Evolutionary conservation across 2,113 vertebrate species (phyloP).

Genomic region (Polyodon spathula): DNA sequence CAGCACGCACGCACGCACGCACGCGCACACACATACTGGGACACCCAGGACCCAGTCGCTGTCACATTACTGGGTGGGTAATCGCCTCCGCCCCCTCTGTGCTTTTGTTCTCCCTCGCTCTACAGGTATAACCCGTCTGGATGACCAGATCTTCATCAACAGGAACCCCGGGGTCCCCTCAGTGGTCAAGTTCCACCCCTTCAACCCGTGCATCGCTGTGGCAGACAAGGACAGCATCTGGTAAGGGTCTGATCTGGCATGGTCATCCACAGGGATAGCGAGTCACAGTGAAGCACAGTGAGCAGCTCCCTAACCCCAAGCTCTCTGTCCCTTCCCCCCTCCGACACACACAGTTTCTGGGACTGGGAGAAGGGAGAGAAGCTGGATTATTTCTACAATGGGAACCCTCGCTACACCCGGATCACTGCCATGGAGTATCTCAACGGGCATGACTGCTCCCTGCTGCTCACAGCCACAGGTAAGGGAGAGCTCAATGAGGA

Average conservation of each 20-base stretch:
- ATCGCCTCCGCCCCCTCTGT: neutral
- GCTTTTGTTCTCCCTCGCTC: neutral
- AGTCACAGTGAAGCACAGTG: neutral
- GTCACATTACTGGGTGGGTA: too few species aligned
- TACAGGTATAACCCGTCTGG: constrained; percentile 78
- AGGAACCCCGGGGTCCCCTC: constrained; percentile 90
- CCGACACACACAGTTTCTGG: constrained; percentile 68
- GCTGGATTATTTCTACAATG: constrained; percentile 95
- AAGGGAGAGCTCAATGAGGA: neutral
- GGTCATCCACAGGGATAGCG: neutral
- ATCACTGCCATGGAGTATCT: constrained; percentile 97
- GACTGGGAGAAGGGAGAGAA: constrained; percentile 97
- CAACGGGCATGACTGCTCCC: constrained; percentile 80
- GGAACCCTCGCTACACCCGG: constrained; percentile 89
- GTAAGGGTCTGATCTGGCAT: constrained; percentile 39
- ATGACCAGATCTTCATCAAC: constrained; percentile 98
- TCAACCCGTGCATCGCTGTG: constrained; percentile 87
- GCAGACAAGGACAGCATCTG: constrained; percentile 98
- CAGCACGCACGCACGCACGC: too few species aligned
- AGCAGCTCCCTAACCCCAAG: neutral
- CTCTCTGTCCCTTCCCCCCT: constrained; percentile 2
- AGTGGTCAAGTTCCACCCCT: constrained; percentile 94
- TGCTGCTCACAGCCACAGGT: constrained; percentile 79
- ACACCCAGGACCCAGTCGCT: too few species aligned
- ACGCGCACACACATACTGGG: too few species aligned